Percentiles rank a stretch among this genome's conserved stretches.
phyloP scores from a whole-genome alignment of 2,113 vertebrate genomes.

The Ceyx melanurus region DNA sequence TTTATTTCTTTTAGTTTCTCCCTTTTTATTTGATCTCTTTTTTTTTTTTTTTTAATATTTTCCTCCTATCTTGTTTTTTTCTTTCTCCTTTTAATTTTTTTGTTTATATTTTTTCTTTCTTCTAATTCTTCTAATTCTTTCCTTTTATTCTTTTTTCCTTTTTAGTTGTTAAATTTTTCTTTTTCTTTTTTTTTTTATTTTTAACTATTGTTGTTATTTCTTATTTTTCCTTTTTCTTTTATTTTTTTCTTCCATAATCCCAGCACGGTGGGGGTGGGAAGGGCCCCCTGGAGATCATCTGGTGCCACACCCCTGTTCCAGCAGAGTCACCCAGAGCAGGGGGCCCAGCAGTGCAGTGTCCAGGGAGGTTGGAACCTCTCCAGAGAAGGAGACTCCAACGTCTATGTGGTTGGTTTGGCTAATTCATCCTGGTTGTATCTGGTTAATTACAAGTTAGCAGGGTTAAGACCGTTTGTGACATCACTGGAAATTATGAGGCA shows the following conservation, averaged over 20 bases:
- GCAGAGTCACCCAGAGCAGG: background rate
- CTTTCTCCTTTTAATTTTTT: background rate
- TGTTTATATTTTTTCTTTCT: background rate
- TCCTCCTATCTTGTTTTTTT: too few relatives aligned
- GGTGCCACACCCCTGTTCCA: background rate
- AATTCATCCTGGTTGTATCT: background rate
- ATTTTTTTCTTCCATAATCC: rapidly evolving
- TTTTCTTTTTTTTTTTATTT: rapidly evolving
- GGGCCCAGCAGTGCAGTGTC: too few relatives aligned
- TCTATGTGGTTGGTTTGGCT: background rate
- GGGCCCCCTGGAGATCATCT: background rate
- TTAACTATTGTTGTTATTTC: background rate
- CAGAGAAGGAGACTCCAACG: too few relatives aligned
- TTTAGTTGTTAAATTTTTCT: too few relatives aligned
- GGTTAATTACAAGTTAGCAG: background rate
- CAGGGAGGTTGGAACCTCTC: too few relatives aligned
- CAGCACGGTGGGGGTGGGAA: background rate
- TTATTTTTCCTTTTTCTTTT: background rate
- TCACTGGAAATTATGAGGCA: background rate
- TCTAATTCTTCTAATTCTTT: too few relatives aligned
- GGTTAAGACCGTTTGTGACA: background rate
- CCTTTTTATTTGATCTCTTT: too few relatives aligned
- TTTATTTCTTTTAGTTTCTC: rapidly evolving
- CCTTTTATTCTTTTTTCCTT: rapidly evolving
- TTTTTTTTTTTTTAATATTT: too few relatives aligned